Evolutionary conservation across 1,140 invertebrate species (phyloP).

Genomic region (Dysdera silvatica): DNA sequence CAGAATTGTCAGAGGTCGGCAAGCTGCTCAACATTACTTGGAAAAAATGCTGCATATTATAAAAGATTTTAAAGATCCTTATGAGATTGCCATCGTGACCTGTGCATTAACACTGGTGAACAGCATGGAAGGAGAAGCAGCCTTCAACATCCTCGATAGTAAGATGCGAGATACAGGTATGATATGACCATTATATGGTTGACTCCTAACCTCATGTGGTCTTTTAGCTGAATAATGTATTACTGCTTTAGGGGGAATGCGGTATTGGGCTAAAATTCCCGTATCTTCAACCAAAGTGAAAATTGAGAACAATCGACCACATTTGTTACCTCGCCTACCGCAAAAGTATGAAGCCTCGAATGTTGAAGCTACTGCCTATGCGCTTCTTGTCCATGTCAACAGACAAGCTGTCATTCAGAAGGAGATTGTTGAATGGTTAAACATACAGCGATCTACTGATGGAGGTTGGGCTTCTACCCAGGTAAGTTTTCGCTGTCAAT

Average conservation of each 20-base stretch:
- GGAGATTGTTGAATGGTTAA: constrained; percentile 85
- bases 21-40: constrained; percentile 66
- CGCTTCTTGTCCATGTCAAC: constrained; percentile 76
- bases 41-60: constrained; percentile 72
- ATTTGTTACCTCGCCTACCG: constrained; percentile 73
- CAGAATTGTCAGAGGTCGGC: constrained; percentile 57
- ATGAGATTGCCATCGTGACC: constrained; percentile 76
- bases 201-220: no score
- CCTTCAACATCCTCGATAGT: constrained; percentile 62
- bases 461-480: constrained; percentile 92
- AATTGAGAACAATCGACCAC: constrained; percentile 82
- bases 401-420: constrained; percentile 70
- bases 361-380: constrained; percentile 86
- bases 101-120: constrained; percentile 74
- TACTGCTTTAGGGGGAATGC: constrained; percentile 37
- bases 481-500: constrained; percentile 40
- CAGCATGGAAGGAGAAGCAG: constrained; percentile 67
- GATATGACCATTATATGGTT: no score
- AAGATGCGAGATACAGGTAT: constrained; percentile 58
- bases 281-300: constrained; percentile 71
- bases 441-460: constrained; percentile 79
- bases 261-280: constrained; percentile 72
- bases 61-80: constrained; percentile 60
- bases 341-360: constrained; percentile 84
- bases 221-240: not conserved